Conservation (phyloP, 2,113 vertebrate genomes). For the Passer domesticus region DNA sequence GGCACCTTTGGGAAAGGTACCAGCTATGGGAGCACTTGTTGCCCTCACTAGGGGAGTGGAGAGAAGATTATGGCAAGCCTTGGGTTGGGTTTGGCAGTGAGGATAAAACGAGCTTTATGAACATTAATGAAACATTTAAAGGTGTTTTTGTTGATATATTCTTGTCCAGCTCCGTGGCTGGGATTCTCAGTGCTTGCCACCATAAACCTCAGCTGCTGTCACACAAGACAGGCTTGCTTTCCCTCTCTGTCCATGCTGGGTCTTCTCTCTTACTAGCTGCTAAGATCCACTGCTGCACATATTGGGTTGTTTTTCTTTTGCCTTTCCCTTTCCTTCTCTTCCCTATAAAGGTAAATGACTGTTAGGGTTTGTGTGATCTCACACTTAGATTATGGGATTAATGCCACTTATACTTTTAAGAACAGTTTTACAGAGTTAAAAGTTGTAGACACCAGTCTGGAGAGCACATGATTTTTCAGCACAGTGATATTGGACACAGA, state of each 20-base stretch:
- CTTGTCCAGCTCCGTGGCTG: not conserved
- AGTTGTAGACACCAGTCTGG: not conserved
- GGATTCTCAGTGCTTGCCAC: not conserved
- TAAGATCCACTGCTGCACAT: not conserved
- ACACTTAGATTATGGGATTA: not conserved
- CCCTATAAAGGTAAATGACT: not conserved
- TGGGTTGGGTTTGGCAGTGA: not conserved
- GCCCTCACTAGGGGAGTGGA: not conserved
- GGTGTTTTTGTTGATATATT: not conserved
- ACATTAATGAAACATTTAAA: not conserved
- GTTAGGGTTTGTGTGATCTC: not conserved
- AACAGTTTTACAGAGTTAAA: not conserved
- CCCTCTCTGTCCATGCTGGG: not conserved
- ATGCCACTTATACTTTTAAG: fast-evolving
- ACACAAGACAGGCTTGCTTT: not conserved
- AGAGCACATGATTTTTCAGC: not conserved
- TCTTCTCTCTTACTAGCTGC: not conserved
- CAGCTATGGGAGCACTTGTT: not conserved
- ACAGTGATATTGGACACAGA: fast-evolving
- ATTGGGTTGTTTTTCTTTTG: not conserved
- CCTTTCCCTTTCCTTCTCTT: not conserved
- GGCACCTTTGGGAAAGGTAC: not conserved
- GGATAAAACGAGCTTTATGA: not conserved
- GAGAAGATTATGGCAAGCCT: not conserved
- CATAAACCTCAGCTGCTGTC: not conserved